These are phyloP conservation scores for Rattus norvegicus DNA, from an alignment of 2,113 vertebrate genomes.

Conservation along the genomic window GRCr8 NC_086024.1:38155501-38156000, in stretches of 20 bases:
- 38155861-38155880: rapidly evolving
- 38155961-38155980: background rate
- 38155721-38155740: background rate
- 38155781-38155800: background rate
- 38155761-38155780: background rate
- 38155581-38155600: background rate
- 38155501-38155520: background rate
- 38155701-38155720: background rate
- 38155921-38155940: background rate
- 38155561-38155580: background rate
- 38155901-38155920: background rate
- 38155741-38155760: too few relatives aligned
- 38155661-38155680: background rate
- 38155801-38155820: background rate
- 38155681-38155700: background rate
- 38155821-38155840: background rate
- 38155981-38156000: background rate
- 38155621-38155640: background rate
- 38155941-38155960: background rate
- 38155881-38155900: background rate
- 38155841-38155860: background rate
- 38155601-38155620: background rate
- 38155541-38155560: background rate
- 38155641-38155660: background rate
- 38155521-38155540: background rate